Percentiles rank a stretch among this genome's conserved stretches.
Conservation (phyloP, 2,113 vertebrate species). For the Corythornis cristatus region DNA sequence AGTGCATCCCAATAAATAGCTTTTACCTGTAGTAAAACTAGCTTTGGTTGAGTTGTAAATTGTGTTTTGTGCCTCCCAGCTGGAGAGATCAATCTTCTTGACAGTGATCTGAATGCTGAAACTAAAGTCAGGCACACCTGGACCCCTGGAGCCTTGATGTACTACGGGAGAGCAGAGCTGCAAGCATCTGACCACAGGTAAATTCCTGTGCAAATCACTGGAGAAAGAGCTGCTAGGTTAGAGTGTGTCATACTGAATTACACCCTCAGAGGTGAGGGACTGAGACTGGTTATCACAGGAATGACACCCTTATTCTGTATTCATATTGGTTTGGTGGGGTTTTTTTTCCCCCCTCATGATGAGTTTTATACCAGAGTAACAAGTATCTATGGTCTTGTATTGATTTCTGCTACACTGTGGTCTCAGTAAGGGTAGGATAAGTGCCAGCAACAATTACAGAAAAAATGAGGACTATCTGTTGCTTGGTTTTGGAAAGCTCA, state of each 20-base stretch:
- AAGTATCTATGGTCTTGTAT: too few relatives aligned
- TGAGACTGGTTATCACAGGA: neutral
- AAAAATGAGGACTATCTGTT: too few relatives aligned
- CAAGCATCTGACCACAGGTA: slow-evolving; percentile 85
- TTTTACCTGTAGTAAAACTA: neutral
- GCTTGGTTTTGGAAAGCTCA: too few relatives aligned
- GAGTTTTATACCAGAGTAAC: neutral
- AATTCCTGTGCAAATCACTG: neutral
- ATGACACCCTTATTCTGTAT: neutral
- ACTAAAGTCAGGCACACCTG: slow-evolving; percentile 71
- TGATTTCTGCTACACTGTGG: too few relatives aligned
- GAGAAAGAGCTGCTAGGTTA: neutral
- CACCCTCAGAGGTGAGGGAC: neutral
- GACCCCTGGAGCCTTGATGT: slow-evolving; percentile 80
- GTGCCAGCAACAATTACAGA: too few relatives aligned
- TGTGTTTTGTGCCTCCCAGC: slow-evolving; percentile 53
- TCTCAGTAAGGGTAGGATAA: too few relatives aligned
- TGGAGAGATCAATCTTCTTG: slow-evolving; percentile 78
- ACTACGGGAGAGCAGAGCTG: slow-evolving; percentile 82
- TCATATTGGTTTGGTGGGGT: accelerated
- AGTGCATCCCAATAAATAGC: neutral
- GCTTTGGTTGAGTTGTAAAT: neutral
- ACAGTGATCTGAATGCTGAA: slow-evolving; percentile 61
- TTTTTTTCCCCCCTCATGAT: neutral
- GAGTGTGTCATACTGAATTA: neutral